Base-by-base conservation (phyloP, 2,113 vertebrate species). In the Poeciliopsis turrubarensis region DNA sequence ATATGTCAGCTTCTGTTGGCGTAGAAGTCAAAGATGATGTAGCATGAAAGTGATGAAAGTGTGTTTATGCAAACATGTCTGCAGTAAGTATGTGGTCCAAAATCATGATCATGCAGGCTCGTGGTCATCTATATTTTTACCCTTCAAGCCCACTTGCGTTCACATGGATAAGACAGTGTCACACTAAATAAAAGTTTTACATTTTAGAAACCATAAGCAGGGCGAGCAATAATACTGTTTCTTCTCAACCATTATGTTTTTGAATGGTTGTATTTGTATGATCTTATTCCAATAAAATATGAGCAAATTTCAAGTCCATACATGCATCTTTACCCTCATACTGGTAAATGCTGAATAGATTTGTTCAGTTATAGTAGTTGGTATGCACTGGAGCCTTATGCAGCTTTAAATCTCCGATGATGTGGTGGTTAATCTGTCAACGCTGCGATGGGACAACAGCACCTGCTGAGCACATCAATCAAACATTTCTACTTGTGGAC, bases 1-100 rank as follows among this genome's bases (percentile, higher is more conserved):
- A 91, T 92, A 92, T 91, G 90, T 89, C 84, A 47, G 25, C 67
- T 79, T 81, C 73, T 79, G 85, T 84, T 84, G 62, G 44, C 78
- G 76, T 75, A 47, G 65, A 26, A 51, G 61, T 77, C 71, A 60
- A 73, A 67, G 57, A 76, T 39, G 44, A 80, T 44, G 70, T 68
- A 41, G 75, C 74, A 70, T 64, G 77, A 72, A 60, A 3, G 34
- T 37, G 10, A 37, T 37, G 34, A 37, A 34, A 60, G 22, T 47
- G 39, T n/a, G 17, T 62, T 31, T 71, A n/a, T n/a, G 39, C 65
- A 17, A 65, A 54, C 30, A 15, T 77, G 65, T 75, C 32, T 78
- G 60, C 72, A 69, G 19, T 5, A 17, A 61, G 13, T 15, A 17
- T 9, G 61, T 5, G 44, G 7, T 70, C 4, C 25, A 39, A 26